Percentiles rank a stretch among this genome's conserved stretches.
Evolutionary conservation across 2,797 vertebrate genomes (phyloP).

Genomic region (Propithecus deckenii): DNA sequence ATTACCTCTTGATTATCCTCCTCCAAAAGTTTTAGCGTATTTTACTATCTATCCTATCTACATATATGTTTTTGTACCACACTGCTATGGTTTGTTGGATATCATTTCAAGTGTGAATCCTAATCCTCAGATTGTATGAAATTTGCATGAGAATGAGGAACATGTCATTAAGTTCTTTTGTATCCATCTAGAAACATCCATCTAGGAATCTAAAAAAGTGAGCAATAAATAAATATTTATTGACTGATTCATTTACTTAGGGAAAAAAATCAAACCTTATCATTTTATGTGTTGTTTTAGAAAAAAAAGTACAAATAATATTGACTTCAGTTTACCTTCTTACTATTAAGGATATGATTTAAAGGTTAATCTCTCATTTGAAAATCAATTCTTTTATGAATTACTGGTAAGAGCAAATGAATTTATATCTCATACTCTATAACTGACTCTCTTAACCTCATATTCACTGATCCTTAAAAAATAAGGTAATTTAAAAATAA

Average conservation of each 20-base stretch:
- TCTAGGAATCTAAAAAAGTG: not conserved
- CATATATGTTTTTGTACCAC: not conserved
- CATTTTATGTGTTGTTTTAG: not conserved
- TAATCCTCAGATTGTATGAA: not conserved
- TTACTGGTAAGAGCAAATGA: not conserved
- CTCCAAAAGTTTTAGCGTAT: not conserved
- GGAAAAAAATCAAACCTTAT: not conserved
- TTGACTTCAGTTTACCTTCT: not conserved
- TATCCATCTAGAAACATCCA: too few relatives aligned
- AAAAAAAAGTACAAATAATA: not conserved
- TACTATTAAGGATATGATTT: not conserved
- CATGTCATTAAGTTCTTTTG: not conserved
- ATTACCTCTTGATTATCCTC: not conserved
- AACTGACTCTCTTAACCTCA: not conserved
- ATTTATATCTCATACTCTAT: not conserved
- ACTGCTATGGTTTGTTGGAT: not conserved
- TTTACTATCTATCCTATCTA: not conserved
- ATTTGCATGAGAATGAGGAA: not conserved
- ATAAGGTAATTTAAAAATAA: too few relatives aligned
- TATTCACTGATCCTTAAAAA: not conserved
- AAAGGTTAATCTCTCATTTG: not conserved
- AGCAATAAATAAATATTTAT: not conserved
- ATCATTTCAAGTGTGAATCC: not conserved
- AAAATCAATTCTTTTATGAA: not conserved
- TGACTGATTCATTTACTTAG: not conserved